Evolutionary conservation across 2,888 invertebrate species (phyloP), one percentile per base, ranked within the genome.

Genomic region (Prosapia bicincta): DNA sequence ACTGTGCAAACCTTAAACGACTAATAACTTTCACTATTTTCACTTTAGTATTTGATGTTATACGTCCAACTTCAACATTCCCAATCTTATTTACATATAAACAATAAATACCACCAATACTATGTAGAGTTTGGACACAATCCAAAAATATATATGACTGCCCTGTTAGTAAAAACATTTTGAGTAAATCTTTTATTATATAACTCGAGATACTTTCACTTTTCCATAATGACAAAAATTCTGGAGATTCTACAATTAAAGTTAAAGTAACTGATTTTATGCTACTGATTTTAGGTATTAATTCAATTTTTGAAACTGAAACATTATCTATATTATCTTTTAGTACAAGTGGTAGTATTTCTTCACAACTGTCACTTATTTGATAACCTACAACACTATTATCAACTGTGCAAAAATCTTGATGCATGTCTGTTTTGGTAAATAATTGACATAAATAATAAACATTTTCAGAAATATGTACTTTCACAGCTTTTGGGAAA

Each of bases 1-100:
- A 72, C 5, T 78, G 43, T 26, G 83, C 82, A 77, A 85, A 83
- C 43, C 84, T 78, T 26, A 67, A 73, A 32, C 75, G 76, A 66
- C 80, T 80, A 6, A 81, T 76, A n/a, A 79, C 66, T 38, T 78
- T 76, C 2, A 78, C 72, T 72, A 82, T 68, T 6, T 79, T 79
- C 0, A 83, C 78, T 30, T 81, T 80, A 20, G 83, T 81, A 20
- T 78, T 73, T 0, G 78, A 66, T 23, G 71, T 72, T 15, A 82
- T 78, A 78, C 78, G 79, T 38, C 82, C 82, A 43, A 79, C 43
- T 7, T 72, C 66, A 20, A 75, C n/a, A 67, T 76, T 77, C 65
- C 76, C 72, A 74, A 79, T 78, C 30, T 74, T 76, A 71, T 79
- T 75, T 3, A 83, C 71, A 15, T 80, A 69, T 68, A 83, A 75